These are phyloP conservation scores for Picathartes gymnocephalus DNA, from an alignment of 2,113 vertebrate genomes.

Conservation along the genomic window DNA sequence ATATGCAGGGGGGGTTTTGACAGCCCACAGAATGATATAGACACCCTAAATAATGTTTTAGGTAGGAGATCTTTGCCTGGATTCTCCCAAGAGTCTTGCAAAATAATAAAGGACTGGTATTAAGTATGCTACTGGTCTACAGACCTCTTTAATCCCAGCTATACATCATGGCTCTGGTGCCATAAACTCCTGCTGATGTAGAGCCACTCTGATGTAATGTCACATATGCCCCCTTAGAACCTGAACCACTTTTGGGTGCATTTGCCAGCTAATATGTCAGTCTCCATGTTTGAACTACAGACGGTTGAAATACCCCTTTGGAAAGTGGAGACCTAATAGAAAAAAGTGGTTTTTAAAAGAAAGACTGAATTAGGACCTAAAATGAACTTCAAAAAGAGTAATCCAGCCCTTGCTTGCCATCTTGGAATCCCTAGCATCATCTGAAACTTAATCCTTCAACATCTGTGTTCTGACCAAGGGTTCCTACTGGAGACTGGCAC, in stretches of 20 bases:
- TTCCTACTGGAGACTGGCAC: background rate
- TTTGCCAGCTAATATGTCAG: background rate
- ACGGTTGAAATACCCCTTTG: background rate
- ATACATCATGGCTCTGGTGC: background rate
- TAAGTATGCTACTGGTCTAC: background rate
- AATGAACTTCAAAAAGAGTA: background rate
- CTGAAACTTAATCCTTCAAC: background rate
- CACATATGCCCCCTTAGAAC: background rate
- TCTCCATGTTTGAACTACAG: background rate
- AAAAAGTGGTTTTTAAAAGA: background rate
- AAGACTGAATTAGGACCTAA: background rate
- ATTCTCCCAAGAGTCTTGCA: background rate
- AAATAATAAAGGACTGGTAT: background rate
- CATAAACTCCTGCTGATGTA: background rate
- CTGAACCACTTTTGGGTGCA: background rate
- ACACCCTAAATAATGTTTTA: background rate
- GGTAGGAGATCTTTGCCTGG: background rate
- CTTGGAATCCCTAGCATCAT: background rate
- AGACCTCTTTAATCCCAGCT: background rate
- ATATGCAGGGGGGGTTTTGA: background rate
- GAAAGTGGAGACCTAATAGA: background rate
- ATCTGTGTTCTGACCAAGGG: background rate
- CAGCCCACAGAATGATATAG: background rate
- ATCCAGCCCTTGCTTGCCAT: background rate
- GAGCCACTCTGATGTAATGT: background rate